Conservation (phyloP, 2,113 vertebrate genomes). For the Herpailurus yagouaroundi region DNA sequence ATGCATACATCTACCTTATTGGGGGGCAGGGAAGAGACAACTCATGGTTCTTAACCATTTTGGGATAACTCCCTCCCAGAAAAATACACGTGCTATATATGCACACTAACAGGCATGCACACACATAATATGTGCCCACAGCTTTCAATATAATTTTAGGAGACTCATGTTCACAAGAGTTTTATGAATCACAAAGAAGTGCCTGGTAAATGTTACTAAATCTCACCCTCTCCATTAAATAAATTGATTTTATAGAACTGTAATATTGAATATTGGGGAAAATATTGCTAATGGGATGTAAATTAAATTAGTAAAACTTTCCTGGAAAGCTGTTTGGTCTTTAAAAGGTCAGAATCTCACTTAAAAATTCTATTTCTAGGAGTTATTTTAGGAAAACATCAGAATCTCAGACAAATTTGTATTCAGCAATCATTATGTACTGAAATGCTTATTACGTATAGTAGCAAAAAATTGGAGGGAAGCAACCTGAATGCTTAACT, state of each 20-base stretch:
- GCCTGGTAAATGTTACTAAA: not conserved
- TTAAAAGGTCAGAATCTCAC: constrained; percentile 37
- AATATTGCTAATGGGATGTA: constrained; percentile 17
- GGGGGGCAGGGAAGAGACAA: not conserved
- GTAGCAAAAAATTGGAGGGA: constrained; percentile 14
- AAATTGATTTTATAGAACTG: not conserved
- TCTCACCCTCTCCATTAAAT: not conserved
- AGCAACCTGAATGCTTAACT: not conserved
- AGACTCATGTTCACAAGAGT: not conserved
- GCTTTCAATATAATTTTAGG: not conserved
- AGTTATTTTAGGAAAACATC: constrained; percentile 29
- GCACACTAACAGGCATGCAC: not conserved
- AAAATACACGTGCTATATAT: not conserved
- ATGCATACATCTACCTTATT: not conserved
- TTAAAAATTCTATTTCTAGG: constrained; percentile 31
- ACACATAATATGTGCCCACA: not conserved
- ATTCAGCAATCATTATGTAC: not conserved
- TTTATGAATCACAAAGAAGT: constrained; percentile 30
- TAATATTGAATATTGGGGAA: not conserved
- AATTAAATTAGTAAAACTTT: constrained; percentile 46
- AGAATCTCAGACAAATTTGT: constrained; percentile 34
- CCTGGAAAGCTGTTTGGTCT: not conserved
- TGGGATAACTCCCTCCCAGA: not conserved
- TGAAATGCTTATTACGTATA: constrained; percentile 40
- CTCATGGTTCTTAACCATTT: constrained; percentile 7